Conservation (phyloP, 2,113 vertebrate species). For the Solea solea region DNA sequence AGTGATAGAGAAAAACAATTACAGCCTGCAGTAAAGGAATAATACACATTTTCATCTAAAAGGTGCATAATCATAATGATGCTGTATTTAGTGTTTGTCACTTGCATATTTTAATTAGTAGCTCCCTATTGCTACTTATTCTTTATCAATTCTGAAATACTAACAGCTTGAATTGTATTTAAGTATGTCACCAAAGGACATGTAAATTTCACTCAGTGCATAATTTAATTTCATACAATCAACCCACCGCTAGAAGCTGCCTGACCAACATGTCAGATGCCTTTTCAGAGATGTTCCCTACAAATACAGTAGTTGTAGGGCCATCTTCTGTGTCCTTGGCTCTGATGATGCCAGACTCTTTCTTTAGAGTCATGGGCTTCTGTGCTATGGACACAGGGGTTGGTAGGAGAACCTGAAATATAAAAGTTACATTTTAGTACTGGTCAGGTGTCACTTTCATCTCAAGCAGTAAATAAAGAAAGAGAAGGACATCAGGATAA, state of each 20-base stretch:
- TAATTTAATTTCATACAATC: not conserved
- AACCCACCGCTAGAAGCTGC: slow-evolving; percentile 94
- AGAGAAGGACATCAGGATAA: not conserved
- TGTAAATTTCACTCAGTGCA: not conserved
- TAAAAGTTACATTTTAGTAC: not conserved
- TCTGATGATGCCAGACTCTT: slow-evolving; percentile 85
- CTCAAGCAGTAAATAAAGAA: not conserved
- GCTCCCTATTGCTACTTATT: too few relatives aligned
- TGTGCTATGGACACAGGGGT: slow-evolving; percentile 90
- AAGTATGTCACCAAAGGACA: too few relatives aligned
- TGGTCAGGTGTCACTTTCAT: not conserved
- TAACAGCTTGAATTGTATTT: too few relatives aligned
- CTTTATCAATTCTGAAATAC: too few relatives aligned
- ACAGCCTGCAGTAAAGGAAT: too few relatives aligned
- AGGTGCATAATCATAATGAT: too few relatives aligned
- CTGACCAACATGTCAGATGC: slow-evolving; percentile 98
- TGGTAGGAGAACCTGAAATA: slow-evolving; percentile 87
- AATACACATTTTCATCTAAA: too few relatives aligned
- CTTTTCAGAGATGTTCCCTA: slow-evolving; percentile 98
- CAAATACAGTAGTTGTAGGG: slow-evolving; percentile 97
- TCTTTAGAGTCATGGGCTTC: slow-evolving; percentile 88
- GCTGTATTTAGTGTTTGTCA: too few relatives aligned
- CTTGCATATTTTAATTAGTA: too few relatives aligned
- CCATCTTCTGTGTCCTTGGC: slow-evolving; percentile 90
- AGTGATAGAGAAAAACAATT: too few relatives aligned